Evolutionary conservation across 2,113 vertebrate species (phyloP).

Genomic region (Bujurquina vittata): DNA sequence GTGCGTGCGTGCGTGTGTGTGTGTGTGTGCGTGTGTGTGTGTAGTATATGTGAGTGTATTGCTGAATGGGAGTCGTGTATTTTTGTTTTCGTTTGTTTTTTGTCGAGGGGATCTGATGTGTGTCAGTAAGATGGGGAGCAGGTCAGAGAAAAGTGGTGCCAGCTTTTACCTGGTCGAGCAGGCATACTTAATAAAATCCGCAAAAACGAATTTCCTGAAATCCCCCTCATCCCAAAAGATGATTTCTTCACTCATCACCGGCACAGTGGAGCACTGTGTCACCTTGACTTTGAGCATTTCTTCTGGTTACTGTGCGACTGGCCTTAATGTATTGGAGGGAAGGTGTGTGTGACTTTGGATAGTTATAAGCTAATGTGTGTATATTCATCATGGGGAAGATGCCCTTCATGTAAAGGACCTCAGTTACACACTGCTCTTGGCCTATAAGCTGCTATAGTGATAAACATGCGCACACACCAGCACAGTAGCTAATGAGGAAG

Average conservation of each 20-base stretch:
- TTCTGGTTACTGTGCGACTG: conserved; percentile 1
- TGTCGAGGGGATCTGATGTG: conserved; percentile 44
- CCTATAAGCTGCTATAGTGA: conserved; percentile 13
- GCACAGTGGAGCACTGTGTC: conserved; percentile 62
- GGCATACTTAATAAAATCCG: conserved; percentile 43
- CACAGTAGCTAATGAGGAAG: conserved; percentile 34
- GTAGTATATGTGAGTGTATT: not conserved
- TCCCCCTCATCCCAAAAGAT: conserved; percentile 37
- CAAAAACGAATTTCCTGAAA: conserved; percentile 55
- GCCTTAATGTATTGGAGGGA: not conserved
- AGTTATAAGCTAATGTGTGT: not conserved
- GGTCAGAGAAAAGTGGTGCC: conserved; percentile 32
- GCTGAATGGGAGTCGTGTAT: conserved; percentile 54
- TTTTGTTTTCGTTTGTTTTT: conserved; percentile 44
- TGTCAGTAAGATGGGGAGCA: conserved; percentile 39
- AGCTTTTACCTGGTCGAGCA: conserved; percentile 12
- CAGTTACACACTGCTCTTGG: conserved; percentile 5
- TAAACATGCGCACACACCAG: conserved; percentile 8
- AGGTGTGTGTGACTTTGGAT: conserved; percentile 7
- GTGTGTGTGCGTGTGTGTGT: not conserved
- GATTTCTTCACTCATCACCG: conserved; percentile 33
- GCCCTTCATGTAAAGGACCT: conserved; percentile 24
- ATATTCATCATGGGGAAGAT: not conserved
- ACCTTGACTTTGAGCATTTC: conserved; percentile 13
- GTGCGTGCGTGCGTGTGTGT: no score